Base-by-base conservation (phyloP, 2,888 invertebrate genomes). In the Ditula angustiorana region DNA sequence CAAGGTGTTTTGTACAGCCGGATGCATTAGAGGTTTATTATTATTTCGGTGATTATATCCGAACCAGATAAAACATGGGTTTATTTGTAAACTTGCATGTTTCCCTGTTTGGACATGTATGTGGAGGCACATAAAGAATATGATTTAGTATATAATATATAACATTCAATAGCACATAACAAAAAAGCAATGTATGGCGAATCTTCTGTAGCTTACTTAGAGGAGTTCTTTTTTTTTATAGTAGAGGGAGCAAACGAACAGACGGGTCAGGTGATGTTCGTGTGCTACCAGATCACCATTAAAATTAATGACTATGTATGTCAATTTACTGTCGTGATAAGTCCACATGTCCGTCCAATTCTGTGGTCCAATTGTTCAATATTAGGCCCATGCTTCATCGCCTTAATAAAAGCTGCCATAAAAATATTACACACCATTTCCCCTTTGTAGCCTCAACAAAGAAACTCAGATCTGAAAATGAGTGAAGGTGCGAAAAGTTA, bases 401-500 rank as follows among this genome's bases (percentile, higher is more conserved):
- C 53, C 26, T 59, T 59, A 52, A 59, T 64, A 64, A 70, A 69
- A 68, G 62, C 68, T 65, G 61, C 67, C 49, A 59, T 64, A 59
- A 64, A 64, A 70, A 71, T 74, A 76, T 77, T 74, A 74, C 74
- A 70, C 69, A 63, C 67, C 67, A 69, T 73, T 74, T 75, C 74
- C 74, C 74, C 69, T 75, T 78, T 78, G 74, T 75, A 72, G 71
- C 61, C 69, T 53, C 74, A 74, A 81, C 73, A 80, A 81, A 76
- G 75, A 71, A 71, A 75, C 69, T 68, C 73, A 73, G 67, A 72
- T 70, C 57, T 37, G 59, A 64, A 71, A 75, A 75, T 69, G 72
- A 74, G 72, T 74, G 74, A 81, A 82, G 80, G 82, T 81, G 78
- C 69, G 76, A 79, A 71, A 83, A 83, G 80, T 87, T 87, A 85